Evolutionary conservation across 2,797 vertebrate genomes (phyloP), one percentile per base, ranked within the genome.

Genomic region (Tenualosa ilisha): DNA sequence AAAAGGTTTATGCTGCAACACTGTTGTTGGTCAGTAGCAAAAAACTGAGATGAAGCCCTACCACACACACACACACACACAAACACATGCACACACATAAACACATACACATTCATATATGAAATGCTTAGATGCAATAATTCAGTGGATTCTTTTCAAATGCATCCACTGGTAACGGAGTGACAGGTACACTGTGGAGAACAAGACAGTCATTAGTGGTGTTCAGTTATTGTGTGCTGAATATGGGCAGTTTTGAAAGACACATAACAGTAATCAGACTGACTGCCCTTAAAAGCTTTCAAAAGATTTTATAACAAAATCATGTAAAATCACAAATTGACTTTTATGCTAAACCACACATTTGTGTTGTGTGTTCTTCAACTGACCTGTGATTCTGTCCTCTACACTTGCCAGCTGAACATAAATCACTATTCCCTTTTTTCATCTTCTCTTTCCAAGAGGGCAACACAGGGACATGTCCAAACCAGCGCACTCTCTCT

Each of bases 401-500:
- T 37, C 31, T 72, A 6, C 6, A 72, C 26, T 40, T 6, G 26
- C 13, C 65, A 17, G 65, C 37, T 15, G 26, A 72, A 37, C 26
- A 72, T 72, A 72, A 37, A 72, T 72, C 65, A 40, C 31, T 13
- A 37, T 40, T 12, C 3, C 13, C 26, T 72, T 37, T 20, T 17
- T 17, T 2, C 1, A 12, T 40, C 12, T 17, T 83, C 61, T 75
- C 85, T 75, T 51, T 75, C 59, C 49, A 54, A 82, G 49, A 72
- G 83, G 82, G 81, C 54, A 87, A 68, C 68, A 81, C 54, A 46
- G 81, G 50, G 81, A 40, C 82, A 54, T n/a, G 68, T 54, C 37
- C 17, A 50, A 20, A 68, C 81, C 65, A 84, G 40, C 86, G 68
- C 40, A 56, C 82, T 4, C 59, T 59, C 82, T 15, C 56, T 63